Evolutionary conservation across 2,113 vertebrate genomes (phyloP).

Genomic region (Apus apus): DNA sequence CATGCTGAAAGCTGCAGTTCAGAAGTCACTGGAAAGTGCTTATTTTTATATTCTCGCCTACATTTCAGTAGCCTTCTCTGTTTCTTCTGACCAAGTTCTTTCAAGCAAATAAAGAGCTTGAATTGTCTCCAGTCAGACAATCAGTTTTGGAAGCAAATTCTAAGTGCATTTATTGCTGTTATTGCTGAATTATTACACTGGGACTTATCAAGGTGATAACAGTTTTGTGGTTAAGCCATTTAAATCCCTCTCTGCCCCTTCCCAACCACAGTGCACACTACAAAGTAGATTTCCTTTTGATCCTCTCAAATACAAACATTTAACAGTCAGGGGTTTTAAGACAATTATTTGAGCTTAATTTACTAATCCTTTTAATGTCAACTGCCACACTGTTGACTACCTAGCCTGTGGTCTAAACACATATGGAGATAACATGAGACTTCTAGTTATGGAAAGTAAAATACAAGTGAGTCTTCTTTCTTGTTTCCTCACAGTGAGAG

Average conservation of each 20-base stretch:
- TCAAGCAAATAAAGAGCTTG: constrained; percentile 49
- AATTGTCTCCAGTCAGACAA: constrained; percentile 36
- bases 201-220: constrained; percentile 61
- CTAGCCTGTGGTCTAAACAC: constrained; percentile 12
- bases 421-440: neutral
- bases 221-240: constrained; percentile 51
- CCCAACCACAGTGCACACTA: constrained; percentile 26
- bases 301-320: constrained; percentile 66
- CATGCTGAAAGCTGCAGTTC: neutral
- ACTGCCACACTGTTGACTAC: constrained; percentile 8
- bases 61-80: constrained; percentile 17
- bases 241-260: constrained; percentile 70
- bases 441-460: neutral
- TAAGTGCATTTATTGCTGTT: constrained; percentile 42
- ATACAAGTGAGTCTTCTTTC: neutral
- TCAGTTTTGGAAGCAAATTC: constrained; percentile 43
- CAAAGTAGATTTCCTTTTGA: constrained; percentile 68
- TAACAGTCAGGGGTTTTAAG: constrained; percentile 53
- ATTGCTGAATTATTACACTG: constrained; percentile 29
- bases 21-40: constrained; percentile 5
- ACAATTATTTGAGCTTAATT: constrained; percentile 64
- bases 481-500: neutral
- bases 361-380: constrained; percentile 64
- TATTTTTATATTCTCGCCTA: constrained; percentile 33
- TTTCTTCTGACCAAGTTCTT: constrained; percentile 37